A percentile compares a stretch with the other conserved stretches of the same genome.
phyloP scores from a whole-genome alignment of 2,797 vertebrate species.

The Sebastes taczanowskii region DNA sequence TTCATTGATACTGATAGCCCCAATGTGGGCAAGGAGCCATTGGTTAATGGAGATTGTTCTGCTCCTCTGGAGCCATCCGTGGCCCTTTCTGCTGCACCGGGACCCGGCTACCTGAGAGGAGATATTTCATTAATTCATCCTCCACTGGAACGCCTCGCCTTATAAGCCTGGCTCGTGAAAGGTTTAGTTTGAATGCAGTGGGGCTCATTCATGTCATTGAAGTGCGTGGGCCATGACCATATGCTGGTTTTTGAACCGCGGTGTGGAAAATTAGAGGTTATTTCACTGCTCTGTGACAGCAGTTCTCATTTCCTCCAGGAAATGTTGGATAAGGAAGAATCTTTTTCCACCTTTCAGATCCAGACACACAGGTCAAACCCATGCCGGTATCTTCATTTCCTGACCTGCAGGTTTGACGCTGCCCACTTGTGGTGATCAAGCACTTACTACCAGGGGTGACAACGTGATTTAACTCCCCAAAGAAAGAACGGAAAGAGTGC shows the following conservation, averaged over 20 bases:
- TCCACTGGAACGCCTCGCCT: slow-evolving; percentile 18
- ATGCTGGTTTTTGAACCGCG: slow-evolving; percentile 25
- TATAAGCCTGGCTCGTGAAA: slow-evolving; percentile 21
- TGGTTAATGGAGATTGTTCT: slow-evolving; percentile 65
- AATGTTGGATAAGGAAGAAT: slow-evolving; percentile 5
- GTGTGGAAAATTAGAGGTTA: slow-evolving; percentile 51
- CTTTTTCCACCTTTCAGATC: slow-evolving; percentile 2
- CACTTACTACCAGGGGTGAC: not conserved
- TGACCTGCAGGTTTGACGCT: not conserved
- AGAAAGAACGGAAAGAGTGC: not conserved
- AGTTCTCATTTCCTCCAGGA: slow-evolving; percentile 24
- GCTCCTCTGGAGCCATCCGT: slow-evolving; percentile 21
- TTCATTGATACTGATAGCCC: slow-evolving; percentile 41
- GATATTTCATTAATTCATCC: slow-evolving; percentile 55
- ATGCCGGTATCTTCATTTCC: not conserved
- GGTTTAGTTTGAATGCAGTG: slow-evolving; percentile 41
- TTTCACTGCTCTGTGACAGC: slow-evolving; percentile 12
- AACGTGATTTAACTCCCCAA: not conserved
- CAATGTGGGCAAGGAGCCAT: slow-evolving; percentile 56
- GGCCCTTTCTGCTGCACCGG: slow-evolving; percentile 5
- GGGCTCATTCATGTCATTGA: slow-evolving; percentile 40
- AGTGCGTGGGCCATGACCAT: slow-evolving; percentile 30
- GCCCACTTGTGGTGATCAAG: not conserved
- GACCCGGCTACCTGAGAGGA: slow-evolving; percentile 29
- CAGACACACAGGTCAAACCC: not conserved